Evolutionary conservation across 2,888 invertebrate species (phyloP), one percentile per base, ranked within the genome.

Genomic region (Agonopterix alstromeriana): DNA sequence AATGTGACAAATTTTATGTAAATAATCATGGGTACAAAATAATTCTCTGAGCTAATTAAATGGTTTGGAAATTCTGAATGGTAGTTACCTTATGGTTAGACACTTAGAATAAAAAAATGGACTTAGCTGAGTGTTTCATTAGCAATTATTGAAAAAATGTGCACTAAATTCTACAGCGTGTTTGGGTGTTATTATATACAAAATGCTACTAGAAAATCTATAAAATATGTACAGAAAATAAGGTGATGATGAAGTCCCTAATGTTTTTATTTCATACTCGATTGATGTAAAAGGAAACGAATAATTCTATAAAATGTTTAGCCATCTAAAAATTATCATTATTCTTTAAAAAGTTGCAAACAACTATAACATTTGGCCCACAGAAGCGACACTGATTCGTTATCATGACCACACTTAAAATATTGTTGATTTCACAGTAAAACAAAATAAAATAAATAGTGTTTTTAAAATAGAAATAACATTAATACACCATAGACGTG

Each of bases 371-470:
- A 75, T 68, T 73, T 70, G 69, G 79, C 74, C 70, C 76, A 86
- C 82, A 84, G 62, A 87, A 87, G 86, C 86, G 73, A 85, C 83
- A 87, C 65, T 68, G 77, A 86, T 67, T 70, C 65, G 63, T 70
- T 65, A 63, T 38, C 8, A 14, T 57, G 66, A 64, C 67, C 59
- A 55, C 59, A 63, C 64, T 75, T 73, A 74, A 78, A 82, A 85
- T 81, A 81, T 82, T 83, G 85, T 78, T 79, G 80, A 77, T 68
- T 62, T 60, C 48, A 36, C 50, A 51, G 50, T 55, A 49, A 58
- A 51, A 48, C 46, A 49, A 47, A 60, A 45, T 14, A 11, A 47
- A 45, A 48, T 57, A 50, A 54, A 46, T 27, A 41, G 12, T 46
- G 38, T 46, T 35, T 11, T 36, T 43, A 53, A 52, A n/a, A 44